Evolutionary conservation across 2,113 vertebrate species (phyloP), one percentile per base, ranked within the genome.

Genomic region (Oenanthe melanoleuca): DNA sequence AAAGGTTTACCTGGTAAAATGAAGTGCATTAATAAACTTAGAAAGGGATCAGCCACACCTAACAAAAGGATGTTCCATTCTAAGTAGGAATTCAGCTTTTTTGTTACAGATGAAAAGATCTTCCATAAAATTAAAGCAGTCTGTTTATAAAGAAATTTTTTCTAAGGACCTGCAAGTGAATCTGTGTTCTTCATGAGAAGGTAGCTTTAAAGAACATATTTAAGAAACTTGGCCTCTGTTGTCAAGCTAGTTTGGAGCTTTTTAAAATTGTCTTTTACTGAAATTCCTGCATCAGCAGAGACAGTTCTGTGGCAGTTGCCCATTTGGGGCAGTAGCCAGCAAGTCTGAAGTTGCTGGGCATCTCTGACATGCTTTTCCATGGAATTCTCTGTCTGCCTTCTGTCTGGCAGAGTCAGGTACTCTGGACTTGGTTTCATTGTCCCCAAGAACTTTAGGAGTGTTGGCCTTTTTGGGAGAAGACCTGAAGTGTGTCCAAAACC

Each of bases 1-100:
- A 73, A 90, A 95, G 83, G 88, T 94, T 93, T 96, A 77, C 72
- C 70, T 83, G 85, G 52, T 74, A 89, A 93, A 89, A 81, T 65
- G 69, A 95, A 91, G 92, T 88, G 71, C 89, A 37, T 89, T 94
- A 72, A 77, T 50, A 59, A 70, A 40, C 86, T 78, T 86, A 66
- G 67, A 67, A 93, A 80, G 72, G 82, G 49, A 86, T 96, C 49
- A 8, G 57, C 65, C 8, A 5, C 79, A 74, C 79, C 74, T 94
- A 69, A 78, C 53, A 63, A 82, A 53, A 74, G n/a, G 64, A 60
- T 72, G 69, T 71, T 95, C 61, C 56, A 33, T 74, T 92, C 81
- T 29, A 71, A 75, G 80, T 67, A 61, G 64, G 40, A 89, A 49
- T 67, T 84, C 77, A 22, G 81, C 34, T 44, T 44, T 77, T 91